These are phyloP conservation scores for Pyrrhia umbra DNA, from an alignment of 2,888 invertebrate species.

Conservation along the genomic window DNA sequence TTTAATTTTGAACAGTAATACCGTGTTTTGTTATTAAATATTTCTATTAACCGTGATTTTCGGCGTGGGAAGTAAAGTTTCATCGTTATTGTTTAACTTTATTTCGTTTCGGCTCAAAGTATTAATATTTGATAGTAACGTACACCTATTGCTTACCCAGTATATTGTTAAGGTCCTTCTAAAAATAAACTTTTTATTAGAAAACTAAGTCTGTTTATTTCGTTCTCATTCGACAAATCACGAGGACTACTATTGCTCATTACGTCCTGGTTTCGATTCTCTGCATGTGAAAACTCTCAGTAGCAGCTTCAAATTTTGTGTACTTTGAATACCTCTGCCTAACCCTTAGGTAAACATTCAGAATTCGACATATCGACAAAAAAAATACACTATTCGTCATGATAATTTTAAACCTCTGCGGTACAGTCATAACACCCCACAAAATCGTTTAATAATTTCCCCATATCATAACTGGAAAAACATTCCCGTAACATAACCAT, in stretches of 20 bases:
- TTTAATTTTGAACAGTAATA: conserved; percentile 57
- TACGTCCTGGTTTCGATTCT: too few relatives aligned
- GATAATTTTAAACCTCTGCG: background rate
- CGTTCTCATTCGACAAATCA: too few relatives aligned
- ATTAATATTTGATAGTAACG: conserved; percentile 1
- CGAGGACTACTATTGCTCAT: too few relatives aligned
- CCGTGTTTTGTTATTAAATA: conserved; percentile 48
- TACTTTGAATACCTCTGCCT: too few relatives aligned
- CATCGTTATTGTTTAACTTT: conserved; percentile 26
- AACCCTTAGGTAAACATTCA: too few relatives aligned
- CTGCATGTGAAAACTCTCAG: too few relatives aligned
- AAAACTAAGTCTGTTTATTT: too few relatives aligned
- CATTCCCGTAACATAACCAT: conserved; percentile 41
- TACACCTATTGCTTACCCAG: too few relatives aligned
- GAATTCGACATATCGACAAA: background rate
- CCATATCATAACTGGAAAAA: conserved; percentile 23
- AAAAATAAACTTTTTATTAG: background rate
- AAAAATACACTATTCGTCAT: background rate
- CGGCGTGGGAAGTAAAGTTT: conserved; percentile 16
- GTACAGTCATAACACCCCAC: background rate
- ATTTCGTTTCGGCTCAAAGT: conserved; percentile 7
- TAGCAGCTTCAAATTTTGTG: too few relatives aligned
- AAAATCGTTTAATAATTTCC: conserved; percentile 25
- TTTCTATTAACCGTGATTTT: conserved; percentile 50
- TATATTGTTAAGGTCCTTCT: background rate